A percentile compares a stretch with the other conserved stretches of the same genome.
Conservation (phyloP, 35 echinoderm and acorn worm genomes). For the Ptychodera flava region DNA sequence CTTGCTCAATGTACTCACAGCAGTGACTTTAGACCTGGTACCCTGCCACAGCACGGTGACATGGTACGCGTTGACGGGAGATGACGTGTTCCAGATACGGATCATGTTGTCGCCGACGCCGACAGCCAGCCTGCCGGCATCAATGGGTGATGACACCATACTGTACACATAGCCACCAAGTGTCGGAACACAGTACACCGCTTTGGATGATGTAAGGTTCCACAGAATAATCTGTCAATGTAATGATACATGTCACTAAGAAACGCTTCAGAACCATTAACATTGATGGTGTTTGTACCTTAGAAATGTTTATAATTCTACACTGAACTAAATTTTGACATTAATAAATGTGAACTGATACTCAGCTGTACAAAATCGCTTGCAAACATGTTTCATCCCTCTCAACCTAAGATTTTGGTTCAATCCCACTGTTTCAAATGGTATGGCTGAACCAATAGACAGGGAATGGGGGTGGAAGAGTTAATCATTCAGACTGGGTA, state of each 20-base stretch:
- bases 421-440: no score
- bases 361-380: no score
- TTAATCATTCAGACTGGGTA: no score
- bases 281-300: no score
- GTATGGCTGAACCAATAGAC: no score
- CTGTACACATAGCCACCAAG: conserved; percentile 89
- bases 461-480: no score
- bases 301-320: no score
- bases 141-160: conserved; percentile 51
- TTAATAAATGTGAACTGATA: no score
- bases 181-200: conserved; percentile 60
- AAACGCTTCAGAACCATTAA: no score
- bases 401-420: no score
- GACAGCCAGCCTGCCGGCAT: conserved; percentile 66
- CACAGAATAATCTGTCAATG: conserved; percentile 72
- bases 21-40: conserved; percentile 85
- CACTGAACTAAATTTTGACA: no score
- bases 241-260: not conserved
- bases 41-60: conserved; percentile 80
- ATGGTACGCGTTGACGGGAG: conserved; percentile 33
- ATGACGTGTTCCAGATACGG: conserved; percentile 75
- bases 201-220: conserved; percentile 22
- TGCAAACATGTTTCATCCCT: no score
- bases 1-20: conserved; percentile 59
- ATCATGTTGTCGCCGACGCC: conserved; percentile 98